A percentile compares a stretch with the other conserved stretches of the same genome.
These are phyloP conservation scores for Huso huso DNA, from an alignment of 2,797 vertebrate species.

Conservation along the genomic window DNA sequence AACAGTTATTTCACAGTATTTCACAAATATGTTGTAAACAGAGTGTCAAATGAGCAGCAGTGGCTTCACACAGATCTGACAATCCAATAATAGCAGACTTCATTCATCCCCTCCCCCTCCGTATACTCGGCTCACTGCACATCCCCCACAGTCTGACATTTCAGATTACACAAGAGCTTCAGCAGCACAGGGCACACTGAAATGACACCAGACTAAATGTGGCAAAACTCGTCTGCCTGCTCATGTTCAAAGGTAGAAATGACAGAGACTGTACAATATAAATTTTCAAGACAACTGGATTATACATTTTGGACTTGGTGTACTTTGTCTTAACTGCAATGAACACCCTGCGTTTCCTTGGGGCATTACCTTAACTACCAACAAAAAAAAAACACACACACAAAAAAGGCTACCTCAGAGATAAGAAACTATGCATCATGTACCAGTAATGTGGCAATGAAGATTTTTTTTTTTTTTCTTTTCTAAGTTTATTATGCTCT, in stretches of 20 bases:
- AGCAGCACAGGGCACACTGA: not conserved
- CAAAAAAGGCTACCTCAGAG: slow-evolving; percentile 7
- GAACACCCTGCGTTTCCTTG: too few relatives aligned
- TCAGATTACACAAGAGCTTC: not conserved
- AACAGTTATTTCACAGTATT: slow-evolving; percentile 31
- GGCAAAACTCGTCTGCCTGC: too few relatives aligned
- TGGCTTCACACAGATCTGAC: slow-evolving; percentile 52
- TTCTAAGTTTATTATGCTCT: too few relatives aligned
- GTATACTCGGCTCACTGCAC: slow-evolving; percentile 1
- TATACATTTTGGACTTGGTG: too few relatives aligned
- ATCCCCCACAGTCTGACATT: slow-evolving; percentile 14
- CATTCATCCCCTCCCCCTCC: slow-evolving; percentile 13
- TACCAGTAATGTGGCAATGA: too few relatives aligned
- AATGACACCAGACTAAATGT: not conserved
- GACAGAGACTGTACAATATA: too few relatives aligned
- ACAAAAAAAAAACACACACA: slow-evolving; percentile 34
- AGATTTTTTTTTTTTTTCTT: too few relatives aligned
- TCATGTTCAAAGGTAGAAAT: too few relatives aligned
- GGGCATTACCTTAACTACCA: too few relatives aligned
- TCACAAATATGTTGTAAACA: slow-evolving; percentile 51
- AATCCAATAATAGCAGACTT: slow-evolving; percentile 19
- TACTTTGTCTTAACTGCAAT: too few relatives aligned
- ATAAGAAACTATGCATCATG: too few relatives aligned
- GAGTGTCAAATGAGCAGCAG: slow-evolving; percentile 44
- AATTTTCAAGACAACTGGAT: too few relatives aligned